Evolutionary conservation across 2,888 invertebrate species (phyloP).

Genomic region (Rugalucina vietnamica): DNA sequence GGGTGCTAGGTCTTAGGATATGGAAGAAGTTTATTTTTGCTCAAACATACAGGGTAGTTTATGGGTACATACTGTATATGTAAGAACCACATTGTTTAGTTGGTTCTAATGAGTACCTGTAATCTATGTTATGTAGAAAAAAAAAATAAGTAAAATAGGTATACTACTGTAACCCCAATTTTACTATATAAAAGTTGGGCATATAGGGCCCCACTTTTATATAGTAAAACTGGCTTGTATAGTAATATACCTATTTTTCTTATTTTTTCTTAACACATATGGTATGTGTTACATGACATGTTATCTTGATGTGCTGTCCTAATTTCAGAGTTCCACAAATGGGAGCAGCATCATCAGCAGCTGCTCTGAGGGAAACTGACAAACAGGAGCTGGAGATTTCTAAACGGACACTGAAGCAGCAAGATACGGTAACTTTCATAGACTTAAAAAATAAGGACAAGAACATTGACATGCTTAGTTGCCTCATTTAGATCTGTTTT

Average conservation of each 20-base stretch:
- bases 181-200: background rate
- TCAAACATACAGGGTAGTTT: too few species aligned
- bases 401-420: background rate
- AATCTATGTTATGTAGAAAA: too few species aligned
- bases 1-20: too few species aligned
- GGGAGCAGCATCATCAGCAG: background rate
- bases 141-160: too few species aligned
- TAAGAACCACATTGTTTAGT: too few species aligned
- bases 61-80: too few species aligned
- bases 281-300: background rate
- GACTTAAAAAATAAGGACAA: background rate
- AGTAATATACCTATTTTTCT: background rate
- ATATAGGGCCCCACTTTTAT: background rate
- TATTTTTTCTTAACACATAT: background rate
- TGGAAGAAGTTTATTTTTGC: too few species aligned
- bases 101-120: too few species aligned
- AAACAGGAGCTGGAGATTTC: background rate
- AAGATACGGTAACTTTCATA: background rate
- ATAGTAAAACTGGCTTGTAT: background rate
- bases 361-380: background rate
- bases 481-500: background rate
- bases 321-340: background rate
- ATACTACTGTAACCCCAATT: too few species aligned
- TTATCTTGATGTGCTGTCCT: background rate
- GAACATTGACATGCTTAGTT: background rate